Conservation (phyloP, 2,113 vertebrate species). For the Penelope pileata region DNA sequence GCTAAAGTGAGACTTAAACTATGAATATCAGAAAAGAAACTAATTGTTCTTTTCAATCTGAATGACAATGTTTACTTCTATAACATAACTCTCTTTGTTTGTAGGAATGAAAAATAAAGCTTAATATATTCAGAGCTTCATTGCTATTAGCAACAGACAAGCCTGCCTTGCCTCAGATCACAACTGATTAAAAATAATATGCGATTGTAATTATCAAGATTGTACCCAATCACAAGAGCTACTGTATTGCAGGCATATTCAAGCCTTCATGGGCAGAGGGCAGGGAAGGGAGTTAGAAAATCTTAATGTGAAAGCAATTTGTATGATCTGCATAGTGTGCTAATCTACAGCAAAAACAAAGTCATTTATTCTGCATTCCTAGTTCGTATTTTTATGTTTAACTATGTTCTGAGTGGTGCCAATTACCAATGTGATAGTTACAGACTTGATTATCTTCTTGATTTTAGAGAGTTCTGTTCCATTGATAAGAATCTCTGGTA, state of each 20-base stretch:
- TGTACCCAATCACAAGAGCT: conserved; percentile 39
- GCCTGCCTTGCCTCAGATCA: conserved; percentile 49
- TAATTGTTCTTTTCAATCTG: conserved; percentile 2
- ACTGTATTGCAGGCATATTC: conserved; percentile 41
- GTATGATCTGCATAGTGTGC: background rate
- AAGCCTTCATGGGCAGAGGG: background rate
- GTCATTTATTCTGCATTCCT: background rate
- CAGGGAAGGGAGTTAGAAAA: conserved; percentile 24
- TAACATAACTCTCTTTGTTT: conserved; percentile 48
- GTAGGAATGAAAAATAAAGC: conserved; percentile 35
- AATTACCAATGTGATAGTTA: conserved; percentile 79
- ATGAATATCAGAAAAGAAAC: background rate
- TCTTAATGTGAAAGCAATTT: conserved; percentile 10
- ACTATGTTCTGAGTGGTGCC: conserved; percentile 59
- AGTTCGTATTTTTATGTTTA: conserved; percentile 49
- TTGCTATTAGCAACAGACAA: conserved; percentile 49
- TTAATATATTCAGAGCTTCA: conserved; percentile 53
- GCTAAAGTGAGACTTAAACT: background rate
- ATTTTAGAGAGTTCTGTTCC: conserved; percentile 80
- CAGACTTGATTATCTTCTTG: conserved; percentile 83
- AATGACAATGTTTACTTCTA: conserved; percentile 62
- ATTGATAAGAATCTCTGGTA: conserved; percentile 82
- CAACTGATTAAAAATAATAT: conserved; percentile 65
- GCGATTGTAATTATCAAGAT: conserved; percentile 60
- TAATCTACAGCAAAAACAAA: conserved; percentile 32